Percentiles rank a stretch among this genome's conserved stretches.
These are phyloP conservation scores for Ylistrum balloti DNA, from an alignment of 1,140 invertebrate species.

Conservation along the genomic window DNA sequence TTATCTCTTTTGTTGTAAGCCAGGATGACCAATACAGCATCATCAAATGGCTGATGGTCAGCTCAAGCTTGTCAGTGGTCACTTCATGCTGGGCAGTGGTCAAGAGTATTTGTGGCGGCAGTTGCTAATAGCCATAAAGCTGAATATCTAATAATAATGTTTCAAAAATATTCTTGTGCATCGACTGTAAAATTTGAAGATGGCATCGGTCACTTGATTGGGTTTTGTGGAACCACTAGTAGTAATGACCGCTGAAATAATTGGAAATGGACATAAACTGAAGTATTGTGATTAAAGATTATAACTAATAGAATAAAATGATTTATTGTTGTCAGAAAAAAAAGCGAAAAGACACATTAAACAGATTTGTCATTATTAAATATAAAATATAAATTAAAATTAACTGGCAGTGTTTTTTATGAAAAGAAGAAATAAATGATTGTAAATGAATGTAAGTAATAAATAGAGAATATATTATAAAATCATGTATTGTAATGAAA, in stretches of 20 bases:
- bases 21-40: conserved; percentile 2
- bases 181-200: not conserved
- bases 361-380: not conserved
- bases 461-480: too few relatives aligned
- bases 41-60: conserved; percentile 33
- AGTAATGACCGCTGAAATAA: not conserved
- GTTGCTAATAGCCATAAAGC: conserved; percentile 8
- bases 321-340: too few relatives aligned
- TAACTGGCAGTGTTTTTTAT: too few relatives aligned
- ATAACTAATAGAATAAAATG: not conserved
- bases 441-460: too few relatives aligned
- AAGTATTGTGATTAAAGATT: not conserved
- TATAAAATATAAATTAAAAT: not conserved
- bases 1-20: conserved; percentile 13
- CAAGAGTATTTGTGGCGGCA: conserved; percentile 32
- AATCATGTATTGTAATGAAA: too few relatives aligned
- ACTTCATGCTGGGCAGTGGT: conserved; percentile 24
- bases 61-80: not conserved
- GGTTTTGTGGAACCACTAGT: not conserved
- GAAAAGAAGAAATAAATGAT: too few relatives aligned
- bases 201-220: not conserved
- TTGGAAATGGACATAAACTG: not conserved
- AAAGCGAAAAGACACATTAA: not conserved
- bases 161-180: conserved; percentile 30
- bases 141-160: conserved; percentile 21